phyloP scores from a whole-genome alignment of 1,140 invertebrate genomes.

The Wiebesia pumilae region DNA sequence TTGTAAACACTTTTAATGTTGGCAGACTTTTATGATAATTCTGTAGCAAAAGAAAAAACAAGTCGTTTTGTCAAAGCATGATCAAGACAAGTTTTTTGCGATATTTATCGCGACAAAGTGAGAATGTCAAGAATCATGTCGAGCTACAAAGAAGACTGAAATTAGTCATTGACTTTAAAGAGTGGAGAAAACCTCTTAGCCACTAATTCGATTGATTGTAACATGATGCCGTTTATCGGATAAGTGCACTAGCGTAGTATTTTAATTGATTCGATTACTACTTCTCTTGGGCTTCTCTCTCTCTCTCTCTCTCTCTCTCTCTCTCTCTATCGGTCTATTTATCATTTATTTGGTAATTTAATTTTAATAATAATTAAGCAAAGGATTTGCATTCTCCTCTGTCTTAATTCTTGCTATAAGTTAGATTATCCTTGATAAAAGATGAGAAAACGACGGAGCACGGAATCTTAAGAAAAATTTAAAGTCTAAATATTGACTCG shows the following conservation, averaged over 20 bases:
- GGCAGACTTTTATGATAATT: neutral
- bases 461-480: constrained; percentile 32
- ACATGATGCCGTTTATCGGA: constrained; percentile 67
- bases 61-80: neutral
- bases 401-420: neutral
- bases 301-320: constrained; percentile 28
- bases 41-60: neutral
- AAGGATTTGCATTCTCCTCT: neutral
- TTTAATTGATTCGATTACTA: constrained; percentile 69
- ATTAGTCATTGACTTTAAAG: constrained; percentile 20
- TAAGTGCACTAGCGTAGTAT: constrained; percentile 62
- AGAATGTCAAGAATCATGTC: neutral
- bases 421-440: neutral
- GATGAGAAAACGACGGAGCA: neutral
- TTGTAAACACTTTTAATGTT: neutral
- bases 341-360: too few relatives aligned
- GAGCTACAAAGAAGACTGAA: neutral
- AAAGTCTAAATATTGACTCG: constrained; percentile 18
- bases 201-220: constrained; percentile 65
- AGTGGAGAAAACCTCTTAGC: constrained; percentile 50
- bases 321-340: constrained; percentile 41
- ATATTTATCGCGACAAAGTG: neutral
- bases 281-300: constrained; percentile 57
- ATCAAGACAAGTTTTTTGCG: neutral
- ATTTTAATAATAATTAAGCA: neutral